Base-by-base conservation (phyloP, 2,797 vertebrate species). In the Morelia viridis region DNA sequence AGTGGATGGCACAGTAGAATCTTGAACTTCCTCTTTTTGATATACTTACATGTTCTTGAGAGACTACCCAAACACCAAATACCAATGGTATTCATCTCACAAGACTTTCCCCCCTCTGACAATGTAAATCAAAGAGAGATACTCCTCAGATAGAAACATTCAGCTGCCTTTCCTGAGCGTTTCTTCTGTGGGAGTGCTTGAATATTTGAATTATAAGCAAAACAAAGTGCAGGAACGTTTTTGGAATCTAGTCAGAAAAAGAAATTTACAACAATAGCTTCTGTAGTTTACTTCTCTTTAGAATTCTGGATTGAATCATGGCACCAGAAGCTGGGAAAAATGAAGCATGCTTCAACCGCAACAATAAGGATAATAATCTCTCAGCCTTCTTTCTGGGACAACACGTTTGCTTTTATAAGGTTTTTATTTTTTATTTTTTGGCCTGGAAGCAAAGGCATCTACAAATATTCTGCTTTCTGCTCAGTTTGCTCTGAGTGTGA, bases 201-300 rank as follows among this genome's bases (percentile, higher is more conserved):
- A 91, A 56, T 71, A 22, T 91, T 92, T 91, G 92, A 88, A 60
- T 90, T 96, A 94, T 96, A 96, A 97, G 96, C 92, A 96, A 96
- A 92, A 83, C 61, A 50, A 53, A 87, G 31, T n/a, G 6, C 9
- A 28, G 91, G 88, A 0, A 0, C 86, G 89, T 50, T 41, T 1
- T 65, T 94, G 89, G 91, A 94, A 88, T 89, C 89, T 0, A 1
- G 91, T 92, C 94, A 35, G 86, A 92, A 93, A 89, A 95, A 93
- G 89, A 64, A 91, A 46, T 0, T 8, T 93, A 58, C 0, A 91
- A 0, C 0, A 0, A 26, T 84, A 90, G 50, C 95, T 90, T 94
- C 94, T 94, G 96, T 94, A 96, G 96, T 97, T 97, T 96, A 97
- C 92, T 93, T 97, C 94, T 96, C 87, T 80, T 90, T 92, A 68